Percentiles rank a stretch among this genome's conserved stretches.
Evolutionary conservation across 1,140 invertebrate genomes (phyloP).

Genomic region (Belonocnema kinseyi): DNA sequence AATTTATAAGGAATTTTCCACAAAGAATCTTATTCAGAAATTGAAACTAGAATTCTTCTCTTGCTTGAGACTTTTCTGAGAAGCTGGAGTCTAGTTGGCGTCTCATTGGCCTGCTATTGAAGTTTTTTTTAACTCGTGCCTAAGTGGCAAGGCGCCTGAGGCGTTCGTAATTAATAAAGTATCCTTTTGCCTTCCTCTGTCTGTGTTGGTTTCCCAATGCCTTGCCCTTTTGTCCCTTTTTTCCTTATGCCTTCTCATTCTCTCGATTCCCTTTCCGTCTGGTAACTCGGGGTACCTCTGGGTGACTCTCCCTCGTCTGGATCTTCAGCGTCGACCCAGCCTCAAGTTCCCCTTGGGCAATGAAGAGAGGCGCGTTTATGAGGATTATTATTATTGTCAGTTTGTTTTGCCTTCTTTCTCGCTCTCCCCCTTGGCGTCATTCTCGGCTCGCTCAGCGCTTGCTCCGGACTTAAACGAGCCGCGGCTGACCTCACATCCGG

Average conservation of each 20-base stretch:
- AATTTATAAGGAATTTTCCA: too few species aligned
- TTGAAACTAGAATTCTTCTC: too few species aligned
- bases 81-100: neutral
- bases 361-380: conserved; percentile 4
- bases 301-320: neutral
- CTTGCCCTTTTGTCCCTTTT: neutral
- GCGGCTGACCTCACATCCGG: conserved; percentile 67
- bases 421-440: neutral
- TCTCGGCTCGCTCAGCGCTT: neutral
- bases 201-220: too few species aligned
- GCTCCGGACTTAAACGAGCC: conserved; percentile 58
- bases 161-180: conserved; percentile 29
- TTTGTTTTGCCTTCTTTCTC: conserved; percentile 22
- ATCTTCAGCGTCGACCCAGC: neutral
- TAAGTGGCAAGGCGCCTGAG: conserved; percentile 20
- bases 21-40: too few species aligned
- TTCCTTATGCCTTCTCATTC: neutral
- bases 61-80: neutral
- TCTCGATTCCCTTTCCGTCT: conserved; percentile 5
- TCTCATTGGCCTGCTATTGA: neutral
- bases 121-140: conserved; percentile 27
- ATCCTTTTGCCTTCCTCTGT: conserved; percentile 11
- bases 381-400: conserved; percentile 23
- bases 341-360: neutral
- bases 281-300: neutral